Evolutionary conservation across 2,888 invertebrate genomes (phyloP), one percentile per base, ranked within the genome.

Genomic region (Arenicola marina): DNA sequence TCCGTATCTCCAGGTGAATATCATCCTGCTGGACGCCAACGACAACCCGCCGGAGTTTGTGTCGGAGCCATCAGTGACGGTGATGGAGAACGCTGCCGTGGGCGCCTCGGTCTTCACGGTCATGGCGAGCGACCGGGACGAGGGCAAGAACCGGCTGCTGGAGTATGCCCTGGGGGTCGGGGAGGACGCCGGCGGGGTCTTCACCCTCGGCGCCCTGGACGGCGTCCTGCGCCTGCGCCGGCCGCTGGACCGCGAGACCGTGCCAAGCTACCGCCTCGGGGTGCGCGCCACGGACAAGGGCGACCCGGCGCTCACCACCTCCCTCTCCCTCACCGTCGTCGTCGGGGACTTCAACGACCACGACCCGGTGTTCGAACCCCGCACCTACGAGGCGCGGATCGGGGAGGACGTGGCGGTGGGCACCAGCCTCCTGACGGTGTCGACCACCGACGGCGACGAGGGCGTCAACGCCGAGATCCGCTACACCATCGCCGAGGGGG

Each of bases 341-440:
- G 76, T 79, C 1, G 72, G 66, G 24, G 79, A 79, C 61, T 72
- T 65, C 26, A 79, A 79, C 59, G 78, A 79, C 62, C 75, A 78
- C 61, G 61, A 55, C 32, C 79, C 79, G 2, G 65, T 70, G 28
- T 76, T 78, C 64, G 93, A 94, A 83, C 85, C 88, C 33, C 88
- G 87, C 72, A 88, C 87, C 72, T 96, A 93, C 83, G 87, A 87
- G 0, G 86, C 94, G 34, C 87, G 87, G 66, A 71, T 95, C 28
- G 90, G 92, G 0, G 96, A 96, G 85, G 93, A 95, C 83, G 92
- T 93, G n/a, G 91, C 92, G 71, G 92, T 95, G 72, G 96, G 95
- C 4, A 92, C 92, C 46, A 93, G 91, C 81, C 92, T 96, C 0
- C 83, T 95, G 45, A 92, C 92, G 87, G 91, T 75, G 62, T 74